Evolutionary conservation across 2,888 invertebrate genomes (phyloP).

Genomic region (Antheraea assamensis): DNA sequence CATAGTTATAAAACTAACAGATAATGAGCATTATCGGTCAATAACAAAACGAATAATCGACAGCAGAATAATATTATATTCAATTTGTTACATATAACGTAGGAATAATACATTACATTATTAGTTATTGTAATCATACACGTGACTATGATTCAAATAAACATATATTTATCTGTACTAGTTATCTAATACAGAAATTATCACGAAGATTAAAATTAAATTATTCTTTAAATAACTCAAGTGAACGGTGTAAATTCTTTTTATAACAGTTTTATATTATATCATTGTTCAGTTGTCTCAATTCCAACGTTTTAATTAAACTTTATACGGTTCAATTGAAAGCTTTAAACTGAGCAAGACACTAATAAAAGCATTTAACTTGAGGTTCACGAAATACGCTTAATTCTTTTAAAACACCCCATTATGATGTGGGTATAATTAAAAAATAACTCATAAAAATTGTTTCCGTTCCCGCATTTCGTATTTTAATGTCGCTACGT

Average conservation of each 20-base stretch:
- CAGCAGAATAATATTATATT: no score
- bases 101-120: no score
- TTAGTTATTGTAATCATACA: no score
- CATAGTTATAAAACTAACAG: no score
- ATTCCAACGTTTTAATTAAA: constrained; percentile 29
- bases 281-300: constrained; percentile 31
- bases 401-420: constrained; percentile 22
- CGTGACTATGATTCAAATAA: no score
- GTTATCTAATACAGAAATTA: no score
- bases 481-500: constrained; percentile 26
- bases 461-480: constrained; percentile 16
- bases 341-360: constrained; percentile 40
- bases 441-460: constrained; percentile 17
- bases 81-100: no score
- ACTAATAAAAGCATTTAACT: constrained; percentile 22
- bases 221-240: not conserved
- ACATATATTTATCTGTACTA: no score
- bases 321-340: constrained; percentile 43
- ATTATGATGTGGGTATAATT: constrained; percentile 26
- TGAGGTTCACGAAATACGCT: constrained; percentile 1
- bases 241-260: not conserved
- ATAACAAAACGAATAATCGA: no score
- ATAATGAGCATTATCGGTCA: no score
- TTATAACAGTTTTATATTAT: constrained; percentile 4
- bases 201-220: not conserved